Evolutionary conservation across 2,113 vertebrate species (phyloP).

Genomic region (Notarius lentiginosus): DNA sequence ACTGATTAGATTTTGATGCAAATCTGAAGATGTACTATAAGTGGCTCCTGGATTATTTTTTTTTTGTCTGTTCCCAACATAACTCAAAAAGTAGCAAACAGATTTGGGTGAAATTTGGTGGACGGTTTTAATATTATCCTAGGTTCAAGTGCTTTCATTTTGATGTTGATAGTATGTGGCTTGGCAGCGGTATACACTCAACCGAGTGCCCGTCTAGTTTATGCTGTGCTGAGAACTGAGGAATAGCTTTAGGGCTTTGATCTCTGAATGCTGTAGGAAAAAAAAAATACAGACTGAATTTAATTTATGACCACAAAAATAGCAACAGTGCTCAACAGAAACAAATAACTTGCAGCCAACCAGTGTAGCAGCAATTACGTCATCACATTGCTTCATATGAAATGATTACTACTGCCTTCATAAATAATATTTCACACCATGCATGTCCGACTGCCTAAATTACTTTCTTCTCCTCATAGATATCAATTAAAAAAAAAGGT

Average conservation of each 20-base stretch:
- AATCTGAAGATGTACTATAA: too few relatives aligned
- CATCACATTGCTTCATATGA: background rate
- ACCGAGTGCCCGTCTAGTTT: too few relatives aligned
- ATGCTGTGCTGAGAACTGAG: background rate
- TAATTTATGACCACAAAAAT: background rate
- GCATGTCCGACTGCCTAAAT: background rate
- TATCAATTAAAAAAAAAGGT: background rate
- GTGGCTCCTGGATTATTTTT: too few relatives aligned
- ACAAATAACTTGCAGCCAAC: background rate
- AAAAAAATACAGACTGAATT: background rate
- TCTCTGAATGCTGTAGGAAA: background rate
- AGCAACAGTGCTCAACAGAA: background rate
- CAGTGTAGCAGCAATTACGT: background rate
- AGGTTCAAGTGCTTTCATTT: too few relatives aligned
- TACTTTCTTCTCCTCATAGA: background rate
- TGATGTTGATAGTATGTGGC: too few relatives aligned
- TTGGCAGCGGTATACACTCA: too few relatives aligned
- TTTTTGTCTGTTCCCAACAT: too few relatives aligned
- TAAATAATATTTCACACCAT: conserved; percentile 23
- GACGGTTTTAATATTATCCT: too few relatives aligned
- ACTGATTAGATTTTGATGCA: too few relatives aligned
- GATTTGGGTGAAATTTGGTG: too few relatives aligned
- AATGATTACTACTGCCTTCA: background rate
- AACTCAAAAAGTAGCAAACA: too few relatives aligned
- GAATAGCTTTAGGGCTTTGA: background rate